phyloP scores from a whole-genome alignment of 2,113 vertebrate species.

The Malurus melanocephalus region DNA sequence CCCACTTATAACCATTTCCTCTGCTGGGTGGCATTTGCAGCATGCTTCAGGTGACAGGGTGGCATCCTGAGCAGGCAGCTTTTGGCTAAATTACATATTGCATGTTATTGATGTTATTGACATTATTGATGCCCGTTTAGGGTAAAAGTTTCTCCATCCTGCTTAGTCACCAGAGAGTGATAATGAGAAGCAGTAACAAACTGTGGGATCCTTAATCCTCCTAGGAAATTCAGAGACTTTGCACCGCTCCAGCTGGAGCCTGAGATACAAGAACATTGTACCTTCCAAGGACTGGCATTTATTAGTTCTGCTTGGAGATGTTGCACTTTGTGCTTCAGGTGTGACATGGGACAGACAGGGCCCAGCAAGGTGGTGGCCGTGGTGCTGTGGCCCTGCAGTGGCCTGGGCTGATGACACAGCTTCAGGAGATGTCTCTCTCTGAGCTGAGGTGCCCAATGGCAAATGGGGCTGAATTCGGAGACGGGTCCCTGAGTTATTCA shows the following conservation, averaged over 20 bases:
- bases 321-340: not conserved
- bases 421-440: not conserved
- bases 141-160: not conserved
- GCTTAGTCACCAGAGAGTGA: not conserved
- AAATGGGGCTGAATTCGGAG: not conserved
- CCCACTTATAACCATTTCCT: not conserved
- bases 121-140: not conserved
- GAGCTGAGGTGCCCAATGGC: not conserved
- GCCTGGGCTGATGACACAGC: not conserved
- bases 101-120: not conserved
- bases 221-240: not conserved
- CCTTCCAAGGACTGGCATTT: not conserved
- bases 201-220: not conserved
- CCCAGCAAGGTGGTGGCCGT: accelerated
- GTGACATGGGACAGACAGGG: not conserved
- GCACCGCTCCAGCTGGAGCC: not conserved
- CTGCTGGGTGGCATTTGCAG: not conserved
- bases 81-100: not conserved
- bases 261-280: not conserved
- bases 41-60: not conserved
- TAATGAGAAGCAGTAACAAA: not conserved
- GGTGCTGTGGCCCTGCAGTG: not conserved
- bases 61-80: not conserved
- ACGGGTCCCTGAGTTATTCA: not conserved
- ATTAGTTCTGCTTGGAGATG: not conserved